phyloP scores from a whole-genome alignment of 2,797 vertebrate genomes.

The Pangasius macronema region DNA sequence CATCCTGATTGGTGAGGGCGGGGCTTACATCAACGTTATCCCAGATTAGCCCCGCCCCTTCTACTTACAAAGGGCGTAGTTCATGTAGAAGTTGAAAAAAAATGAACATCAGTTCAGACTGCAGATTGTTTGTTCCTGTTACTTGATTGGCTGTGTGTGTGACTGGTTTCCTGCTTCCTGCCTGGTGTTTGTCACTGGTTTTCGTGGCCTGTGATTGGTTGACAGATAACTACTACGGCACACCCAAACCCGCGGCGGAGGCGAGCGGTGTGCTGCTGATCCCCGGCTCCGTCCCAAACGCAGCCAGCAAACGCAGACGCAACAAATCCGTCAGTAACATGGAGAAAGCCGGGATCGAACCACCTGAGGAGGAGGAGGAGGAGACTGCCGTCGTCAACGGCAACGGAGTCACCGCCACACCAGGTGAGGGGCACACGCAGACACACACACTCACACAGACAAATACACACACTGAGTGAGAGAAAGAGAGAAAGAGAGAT shows the following conservation, averaged over 20 bases:
- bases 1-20: neutral
- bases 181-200: neutral
- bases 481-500: neutral
- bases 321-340: slow-evolving; percentile 99
- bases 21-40: neutral
- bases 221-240: slow-evolving; percentile 97
- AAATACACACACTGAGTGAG: neutral
- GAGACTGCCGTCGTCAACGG: slow-evolving; percentile 92
- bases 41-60: neutral
- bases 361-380: slow-evolving; percentile 93
- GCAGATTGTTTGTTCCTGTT: neutral
- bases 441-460: neutral
- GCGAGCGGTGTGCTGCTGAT: slow-evolving; percentile 97
- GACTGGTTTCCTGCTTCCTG: neutral
- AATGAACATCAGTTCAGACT: neutral
- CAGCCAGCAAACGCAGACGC: slow-evolving; percentile 93
- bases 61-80: neutral
- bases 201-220: slow-evolving; percentile 23
- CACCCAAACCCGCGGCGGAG: slow-evolving; percentile 93
- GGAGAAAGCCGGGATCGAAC: slow-evolving; percentile 94
- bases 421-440: slow-evolving; percentile 79
- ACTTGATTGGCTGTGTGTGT: neutral
- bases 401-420: slow-evolving; percentile 86
- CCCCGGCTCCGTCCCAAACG: slow-evolving; percentile 91
- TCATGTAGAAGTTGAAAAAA: neutral